A percentile compares a stretch with the other conserved stretches of the same genome.
These are phyloP conservation scores for Sitobion miscanthi DNA, from an alignment of 1,140 invertebrate genomes.

Conservation along the genomic window DNA sequence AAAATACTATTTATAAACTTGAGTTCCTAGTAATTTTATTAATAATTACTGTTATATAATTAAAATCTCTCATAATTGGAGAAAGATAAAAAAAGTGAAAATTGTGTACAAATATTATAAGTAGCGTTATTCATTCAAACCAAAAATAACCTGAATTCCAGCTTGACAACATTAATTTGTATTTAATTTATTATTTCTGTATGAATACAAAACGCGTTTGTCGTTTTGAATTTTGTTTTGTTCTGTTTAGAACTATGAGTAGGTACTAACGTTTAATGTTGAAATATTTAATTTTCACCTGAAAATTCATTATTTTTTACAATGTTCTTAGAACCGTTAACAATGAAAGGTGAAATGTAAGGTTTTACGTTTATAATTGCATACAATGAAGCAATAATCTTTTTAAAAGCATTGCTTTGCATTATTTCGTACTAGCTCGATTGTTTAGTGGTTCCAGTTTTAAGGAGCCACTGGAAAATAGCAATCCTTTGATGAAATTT, in stretches of 20 bases:
- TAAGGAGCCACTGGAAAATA: not conserved
- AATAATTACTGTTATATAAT: no score
- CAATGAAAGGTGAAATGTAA: not conserved
- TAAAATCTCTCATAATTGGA: no score
- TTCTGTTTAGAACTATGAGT: not conserved
- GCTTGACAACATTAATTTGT: no score
- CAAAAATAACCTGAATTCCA: no score
- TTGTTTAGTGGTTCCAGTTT: not conserved
- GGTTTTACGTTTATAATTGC: not conserved
- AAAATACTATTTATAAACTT: no score
- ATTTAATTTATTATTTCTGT: no score
- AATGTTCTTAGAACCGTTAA: not conserved
- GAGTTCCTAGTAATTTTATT: no score
- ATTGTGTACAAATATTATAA: no score
- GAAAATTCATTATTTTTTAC: not conserved
- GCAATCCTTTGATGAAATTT: conserved; percentile 15
- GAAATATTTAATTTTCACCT: not conserved
- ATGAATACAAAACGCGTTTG: no score
- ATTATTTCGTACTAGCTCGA: not conserved
- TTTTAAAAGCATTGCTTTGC: not conserved
- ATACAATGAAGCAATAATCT: not conserved
- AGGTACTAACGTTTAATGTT: not conserved
- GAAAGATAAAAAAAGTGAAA: no score
- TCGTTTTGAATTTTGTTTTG: no score
- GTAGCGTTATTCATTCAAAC: no score